Base-by-base conservation (phyloP, 2,797 vertebrate species). In the Anolis apletophallus region DNA sequence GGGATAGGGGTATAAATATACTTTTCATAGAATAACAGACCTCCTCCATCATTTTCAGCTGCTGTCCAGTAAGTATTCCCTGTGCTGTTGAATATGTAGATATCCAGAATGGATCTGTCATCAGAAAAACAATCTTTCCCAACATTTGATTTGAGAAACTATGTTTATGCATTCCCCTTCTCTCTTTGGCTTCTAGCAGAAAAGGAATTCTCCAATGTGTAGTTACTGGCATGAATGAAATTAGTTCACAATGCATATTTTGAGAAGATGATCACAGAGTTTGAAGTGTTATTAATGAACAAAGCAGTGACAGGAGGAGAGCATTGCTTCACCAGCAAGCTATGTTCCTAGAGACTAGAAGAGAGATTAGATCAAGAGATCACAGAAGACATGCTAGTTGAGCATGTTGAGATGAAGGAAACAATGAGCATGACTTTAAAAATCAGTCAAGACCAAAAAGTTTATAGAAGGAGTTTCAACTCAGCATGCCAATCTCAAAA, bases 371-470 rank as follows among this genome's bases (percentile, higher is more conserved):
- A 2, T n/a, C 34, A 54, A 36, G 73, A 76, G 32, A 50, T 16
- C 14, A 29, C 34, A 83, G 29, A 74, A 50, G 11, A 11, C 40
- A 68, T 46, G 59, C 34, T 82, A 36, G 59, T 50, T 19, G 34
- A 54, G 2, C 34, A 78, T 61, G 21, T 26, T 80, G 54, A 26
- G 13, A 12, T 40, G 50, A 29, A 26, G 19, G 73, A 88, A 85
- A 10, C 55, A 32, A 71, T 77, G 54, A 40, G 57, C 68, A n/a
- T 72, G 67, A 83, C 23, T 73, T 80, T n/a, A 40, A 61, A 50
- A 26, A 59, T 55, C 78, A 73, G 50, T 17, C 32, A 46, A 88
- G 50, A 79, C 67, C 67, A 83, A 10, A 81, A 46, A 85, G 57
- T 21, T 52, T 82, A 50, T 29, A 3, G 21, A 50, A 78, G 21